Evolutionary conservation across 2,797 vertebrate genomes (phyloP).

Genomic region (Telmatherina bonti): DNA sequence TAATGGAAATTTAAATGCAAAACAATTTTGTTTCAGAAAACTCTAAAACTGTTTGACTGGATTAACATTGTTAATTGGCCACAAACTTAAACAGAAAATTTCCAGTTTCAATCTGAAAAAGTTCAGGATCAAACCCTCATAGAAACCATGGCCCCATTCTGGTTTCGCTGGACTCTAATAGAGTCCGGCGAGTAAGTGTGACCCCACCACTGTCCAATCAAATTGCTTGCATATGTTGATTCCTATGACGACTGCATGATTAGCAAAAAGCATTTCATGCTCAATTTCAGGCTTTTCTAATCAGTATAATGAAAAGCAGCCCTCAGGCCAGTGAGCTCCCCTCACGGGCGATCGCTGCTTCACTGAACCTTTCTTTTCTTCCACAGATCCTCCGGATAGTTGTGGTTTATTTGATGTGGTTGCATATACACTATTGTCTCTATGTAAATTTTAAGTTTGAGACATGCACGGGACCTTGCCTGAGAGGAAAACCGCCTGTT

Average conservation of each 20-base stretch:
- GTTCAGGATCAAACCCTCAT: constrained; percentile 8
- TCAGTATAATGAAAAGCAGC: constrained; percentile 74
- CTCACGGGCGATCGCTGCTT: constrained; percentile 24
- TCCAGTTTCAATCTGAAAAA: not conserved
- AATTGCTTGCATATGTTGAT: constrained; percentile 67
- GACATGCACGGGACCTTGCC: constrained; percentile 9
- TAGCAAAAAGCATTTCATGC: constrained; percentile 72
- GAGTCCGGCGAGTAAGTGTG: constrained; percentile 33
- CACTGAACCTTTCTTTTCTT: constrained; percentile 23
- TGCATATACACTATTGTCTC: constrained; percentile 1
- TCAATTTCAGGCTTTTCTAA: constrained; percentile 67
- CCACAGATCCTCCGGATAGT: constrained; percentile 34
- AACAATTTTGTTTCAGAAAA: not conserved
- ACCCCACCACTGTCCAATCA: constrained; percentile 55
- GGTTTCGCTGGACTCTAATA: constrained; percentile 36
- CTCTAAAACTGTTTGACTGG: too few relatives aligned
- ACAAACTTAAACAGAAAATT: constrained; percentile 15
- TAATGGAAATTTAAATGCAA: not conserved
- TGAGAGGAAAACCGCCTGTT: constrained; percentile 15
- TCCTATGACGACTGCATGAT: constrained; percentile 59
- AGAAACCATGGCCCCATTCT: constrained; percentile 35
- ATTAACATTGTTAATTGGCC: not conserved
- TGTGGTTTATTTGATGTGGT: constrained; percentile 17
- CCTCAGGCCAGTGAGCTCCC: constrained; percentile 36
- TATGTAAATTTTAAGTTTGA: constrained; percentile 8